A percentile compares a stretch with the other conserved stretches of the same genome.
Evolutionary conservation across 1,140 invertebrate genomes (phyloP).

Genomic region (Cepaea nemoralis): DNA sequence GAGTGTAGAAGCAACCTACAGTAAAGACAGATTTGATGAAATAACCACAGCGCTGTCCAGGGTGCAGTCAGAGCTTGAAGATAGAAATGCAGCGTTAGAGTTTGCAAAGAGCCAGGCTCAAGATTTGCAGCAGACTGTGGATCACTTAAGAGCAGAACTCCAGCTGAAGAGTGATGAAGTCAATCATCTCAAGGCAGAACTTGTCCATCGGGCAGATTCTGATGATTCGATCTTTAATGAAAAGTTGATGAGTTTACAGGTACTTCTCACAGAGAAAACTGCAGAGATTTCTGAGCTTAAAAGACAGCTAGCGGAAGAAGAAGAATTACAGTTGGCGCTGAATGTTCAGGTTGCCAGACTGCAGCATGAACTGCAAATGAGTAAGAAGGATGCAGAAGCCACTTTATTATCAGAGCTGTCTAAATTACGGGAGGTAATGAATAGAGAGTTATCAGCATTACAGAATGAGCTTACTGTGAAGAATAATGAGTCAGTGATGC

Average conservation of each 20-base stretch:
- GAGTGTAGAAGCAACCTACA: background rate
- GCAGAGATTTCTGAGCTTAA: slow-evolving; percentile 74
- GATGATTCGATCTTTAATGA: background rate
- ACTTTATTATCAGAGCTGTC: background rate
- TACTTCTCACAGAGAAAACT: background rate
- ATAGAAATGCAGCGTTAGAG: background rate
- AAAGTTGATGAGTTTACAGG: background rate
- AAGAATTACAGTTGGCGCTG: slow-evolving; percentile 7
- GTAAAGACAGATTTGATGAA: background rate
- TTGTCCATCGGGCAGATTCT: background rate
- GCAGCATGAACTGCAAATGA: slow-evolving; percentile 6
- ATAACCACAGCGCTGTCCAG: background rate
- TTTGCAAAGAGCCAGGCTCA: background rate
- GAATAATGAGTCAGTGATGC: background rate
- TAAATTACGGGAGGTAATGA: slow-evolving; percentile 1
- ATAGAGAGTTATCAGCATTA: background rate
- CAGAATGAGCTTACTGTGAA: background rate
- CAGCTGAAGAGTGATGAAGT: slow-evolving; percentile 3
- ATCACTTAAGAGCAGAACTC: background rate
- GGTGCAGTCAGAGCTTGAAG: slow-evolving; percentile 1
- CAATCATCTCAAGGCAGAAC: slow-evolving; percentile 40
- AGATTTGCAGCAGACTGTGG: background rate
- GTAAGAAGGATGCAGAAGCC: background rate
- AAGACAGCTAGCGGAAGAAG: slow-evolving; percentile 63
- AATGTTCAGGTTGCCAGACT: slow-evolving; percentile 19